Evolutionary conservation across 2,113 vertebrate species (phyloP).

Genomic region (Tichodroma muraria): DNA sequence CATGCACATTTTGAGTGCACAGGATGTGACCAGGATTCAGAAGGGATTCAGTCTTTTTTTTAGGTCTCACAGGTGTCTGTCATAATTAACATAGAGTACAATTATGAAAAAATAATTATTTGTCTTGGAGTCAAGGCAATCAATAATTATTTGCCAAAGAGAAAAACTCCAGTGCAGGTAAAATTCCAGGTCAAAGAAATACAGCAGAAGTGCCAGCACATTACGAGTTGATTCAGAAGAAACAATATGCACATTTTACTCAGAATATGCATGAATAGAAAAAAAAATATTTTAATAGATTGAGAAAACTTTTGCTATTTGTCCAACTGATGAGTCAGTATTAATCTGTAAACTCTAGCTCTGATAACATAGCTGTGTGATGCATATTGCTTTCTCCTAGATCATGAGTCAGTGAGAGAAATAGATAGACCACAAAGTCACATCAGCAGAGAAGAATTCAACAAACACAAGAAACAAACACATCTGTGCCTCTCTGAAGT

Average conservation of each 20-base stretch:
- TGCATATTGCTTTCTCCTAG: background rate
- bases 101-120: background rate
- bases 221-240: background rate
- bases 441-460: background rate
- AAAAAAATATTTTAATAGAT: background rate
- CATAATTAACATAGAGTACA: background rate
- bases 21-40: background rate
- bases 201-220: background rate
- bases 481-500: background rate
- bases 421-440: background rate
- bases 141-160: background rate
- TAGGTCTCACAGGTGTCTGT: background rate
- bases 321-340: background rate
- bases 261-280: background rate
- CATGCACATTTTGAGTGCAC: rapidly evolving
- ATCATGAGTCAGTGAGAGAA: background rate
- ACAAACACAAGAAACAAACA: background rate
- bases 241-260: background rate
- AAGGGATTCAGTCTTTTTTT: background rate
- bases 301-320: background rate
- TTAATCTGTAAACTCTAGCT: background rate
- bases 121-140: too few species aligned
- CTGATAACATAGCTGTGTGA: background rate
- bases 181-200: background rate
- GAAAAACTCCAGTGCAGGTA: background rate